A percentile compares a stretch with the other conserved stretches of the same genome.
Conservation (phyloP, 2,888 invertebrate genomes). For the Fragum fragum region DNA sequence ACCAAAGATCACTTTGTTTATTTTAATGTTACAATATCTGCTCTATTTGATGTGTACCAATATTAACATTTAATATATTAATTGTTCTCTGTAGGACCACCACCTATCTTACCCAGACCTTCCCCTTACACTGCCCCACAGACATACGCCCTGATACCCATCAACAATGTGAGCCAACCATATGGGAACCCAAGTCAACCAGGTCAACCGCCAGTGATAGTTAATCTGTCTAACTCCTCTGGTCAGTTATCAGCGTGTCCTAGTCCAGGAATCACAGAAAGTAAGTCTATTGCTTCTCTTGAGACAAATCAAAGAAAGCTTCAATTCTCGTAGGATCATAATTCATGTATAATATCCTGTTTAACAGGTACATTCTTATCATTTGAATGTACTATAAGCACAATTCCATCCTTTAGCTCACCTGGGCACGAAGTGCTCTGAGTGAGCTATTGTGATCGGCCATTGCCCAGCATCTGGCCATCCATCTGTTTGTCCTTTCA, state of each 20-base stretch:
- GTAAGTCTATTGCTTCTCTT: conserved; percentile 49
- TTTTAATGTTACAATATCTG: not conserved
- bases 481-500: too few species aligned
- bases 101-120: conserved; percentile 76
- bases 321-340: too few species aligned
- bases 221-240: conserved; percentile 46
- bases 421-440: too few species aligned
- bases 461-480: too few species aligned
- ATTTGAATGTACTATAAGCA: too few species aligned
- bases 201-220: conserved; percentile 41
- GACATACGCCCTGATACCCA: conserved; percentile 76
- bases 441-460: too few species aligned
- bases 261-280: conserved; percentile 62
- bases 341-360: too few species aligned
- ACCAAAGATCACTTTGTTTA: too few species aligned
- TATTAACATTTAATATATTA: not conserved
- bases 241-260: conserved; percentile 53
- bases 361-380: too few species aligned
- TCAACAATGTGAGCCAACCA: conserved; percentile 65
- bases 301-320: too few species aligned
- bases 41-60: not conserved
- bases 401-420: too few species aligned
- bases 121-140: conserved; percentile 64
- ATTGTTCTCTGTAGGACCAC: conserved; percentile 68
- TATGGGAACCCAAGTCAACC: conserved; percentile 25